Conservation (phyloP, 2,888 invertebrate species). For the Amiota mariae region DNA sequence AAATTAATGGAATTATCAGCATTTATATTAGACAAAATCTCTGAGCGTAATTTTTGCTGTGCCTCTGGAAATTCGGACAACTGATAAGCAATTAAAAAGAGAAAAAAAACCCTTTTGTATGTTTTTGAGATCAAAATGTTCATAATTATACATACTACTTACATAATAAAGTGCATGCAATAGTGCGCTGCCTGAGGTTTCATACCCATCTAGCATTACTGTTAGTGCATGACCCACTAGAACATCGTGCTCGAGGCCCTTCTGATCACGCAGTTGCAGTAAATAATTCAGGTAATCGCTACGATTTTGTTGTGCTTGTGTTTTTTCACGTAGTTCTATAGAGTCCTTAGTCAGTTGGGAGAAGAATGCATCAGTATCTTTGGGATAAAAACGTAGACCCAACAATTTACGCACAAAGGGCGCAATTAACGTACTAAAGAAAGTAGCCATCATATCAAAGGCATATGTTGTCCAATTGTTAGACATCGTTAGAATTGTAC, state of each 20-base stretch:
- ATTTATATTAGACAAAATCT: constrained; percentile 46
- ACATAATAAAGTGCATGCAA: constrained; percentile 61
- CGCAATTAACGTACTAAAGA: constrained; percentile 52
- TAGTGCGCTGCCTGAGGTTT: constrained; percentile 63
- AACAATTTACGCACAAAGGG: constrained; percentile 54
- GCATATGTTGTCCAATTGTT: constrained; percentile 51
- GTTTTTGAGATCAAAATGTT: too few relatives aligned
- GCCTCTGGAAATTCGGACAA: constrained; percentile 50
- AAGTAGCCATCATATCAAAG: constrained; percentile 50
- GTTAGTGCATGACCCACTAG: constrained; percentile 66
- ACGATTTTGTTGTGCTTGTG: constrained; percentile 46
- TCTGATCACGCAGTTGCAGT: constrained; percentile 61
- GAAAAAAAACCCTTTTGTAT: too few relatives aligned
- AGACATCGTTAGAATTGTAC: constrained; percentile 52
- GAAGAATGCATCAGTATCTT: constrained; percentile 78
- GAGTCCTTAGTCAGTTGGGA: constrained; percentile 59
- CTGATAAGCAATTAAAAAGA: constrained; percentile 37
- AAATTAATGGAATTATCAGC: constrained; percentile 46
- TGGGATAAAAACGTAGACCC: constrained; percentile 60
- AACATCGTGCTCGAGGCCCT: constrained; percentile 58
- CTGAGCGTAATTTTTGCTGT: constrained; percentile 63
- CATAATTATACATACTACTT: constrained; percentile 29
- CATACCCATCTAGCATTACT: constrained; percentile 68
- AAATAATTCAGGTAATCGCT: constrained; percentile 67
- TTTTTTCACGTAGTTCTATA: constrained; percentile 53